Conservation (phyloP, 2,888 invertebrate genomes). For the Hetaerina titia region DNA sequence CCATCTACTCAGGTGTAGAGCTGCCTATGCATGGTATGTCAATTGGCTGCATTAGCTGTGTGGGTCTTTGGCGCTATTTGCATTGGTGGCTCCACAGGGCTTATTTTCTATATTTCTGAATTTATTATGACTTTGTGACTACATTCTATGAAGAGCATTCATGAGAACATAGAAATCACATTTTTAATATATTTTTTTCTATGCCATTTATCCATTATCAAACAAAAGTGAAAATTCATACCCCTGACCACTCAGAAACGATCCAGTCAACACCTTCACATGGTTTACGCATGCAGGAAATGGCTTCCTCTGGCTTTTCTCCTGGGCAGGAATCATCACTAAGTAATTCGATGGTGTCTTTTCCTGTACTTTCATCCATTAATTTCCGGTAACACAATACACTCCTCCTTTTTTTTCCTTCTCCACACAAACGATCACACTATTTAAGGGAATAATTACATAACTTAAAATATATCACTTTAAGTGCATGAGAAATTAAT, state of each 20-base stretch:
- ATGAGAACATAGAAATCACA: too few species aligned
- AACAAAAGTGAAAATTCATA: constrained; percentile 77
- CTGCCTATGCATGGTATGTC: too few species aligned
- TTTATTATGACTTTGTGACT: too few species aligned
- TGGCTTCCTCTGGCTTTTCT: constrained; percentile 85
- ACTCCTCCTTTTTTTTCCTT: constrained; percentile 89
- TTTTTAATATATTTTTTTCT: too few species aligned
- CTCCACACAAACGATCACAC: constrained; percentile 95
- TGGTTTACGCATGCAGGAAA: constrained; percentile 87
- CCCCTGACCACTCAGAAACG: constrained; percentile 91
- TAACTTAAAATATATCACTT: neutral
- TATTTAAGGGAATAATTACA: constrained; percentile 75
- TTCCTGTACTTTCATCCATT: constrained; percentile 74
- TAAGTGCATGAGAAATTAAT: constrained; percentile 24
- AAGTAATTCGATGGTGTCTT: constrained; percentile 83
- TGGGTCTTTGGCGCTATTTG: too few species aligned
- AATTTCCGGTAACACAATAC: constrained; percentile 88
- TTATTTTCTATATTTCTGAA: too few species aligned
- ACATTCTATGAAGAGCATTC: too few species aligned
- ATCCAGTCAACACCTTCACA: constrained; percentile 97
- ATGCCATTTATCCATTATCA: too few species aligned
- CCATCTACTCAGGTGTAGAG: too few species aligned
- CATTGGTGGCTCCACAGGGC: too few species aligned
- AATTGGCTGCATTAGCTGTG: too few species aligned
- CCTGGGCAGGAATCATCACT: constrained; percentile 82